These are phyloP conservation scores for Acromyrmex heyeri DNA, from an alignment of 1,140 invertebrate species.

Conservation along the genomic window DNA sequence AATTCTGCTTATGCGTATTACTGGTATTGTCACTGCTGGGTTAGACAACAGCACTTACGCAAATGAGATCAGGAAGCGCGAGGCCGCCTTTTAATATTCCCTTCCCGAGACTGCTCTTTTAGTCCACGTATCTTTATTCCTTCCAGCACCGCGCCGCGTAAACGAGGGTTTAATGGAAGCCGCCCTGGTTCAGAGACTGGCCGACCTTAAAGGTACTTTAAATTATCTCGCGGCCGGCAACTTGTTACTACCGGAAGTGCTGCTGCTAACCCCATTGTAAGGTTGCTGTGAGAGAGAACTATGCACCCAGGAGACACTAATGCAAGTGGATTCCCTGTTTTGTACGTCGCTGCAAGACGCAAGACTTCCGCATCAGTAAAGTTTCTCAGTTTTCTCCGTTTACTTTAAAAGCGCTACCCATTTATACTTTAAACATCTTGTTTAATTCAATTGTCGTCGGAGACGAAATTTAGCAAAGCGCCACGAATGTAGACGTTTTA, in stretches of 20 bases:
- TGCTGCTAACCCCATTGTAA: conserved; percentile 17
- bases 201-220: conserved; percentile 70
- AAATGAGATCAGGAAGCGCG: conserved; percentile 72
- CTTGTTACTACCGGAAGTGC: conserved; percentile 57
- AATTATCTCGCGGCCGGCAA: conserved; percentile 69
- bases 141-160: conserved; percentile 13
- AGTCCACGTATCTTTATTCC: neutral
- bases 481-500: neutral
- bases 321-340: conserved; percentile 21
- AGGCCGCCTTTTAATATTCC: conserved; percentile 64
- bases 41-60: conserved; percentile 74
- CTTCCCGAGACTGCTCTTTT: conserved; percentile 42
- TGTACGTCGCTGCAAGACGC: conserved; percentile 23
- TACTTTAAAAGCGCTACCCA: conserved; percentile 10
- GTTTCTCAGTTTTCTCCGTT: conserved; percentile 1
- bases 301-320: conserved; percentile 18
- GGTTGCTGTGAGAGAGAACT: conserved; percentile 26
- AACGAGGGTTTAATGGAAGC: conserved; percentile 72
- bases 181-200: conserved; percentile 66
- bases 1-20: conserved; percentile 16
- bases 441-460: conserved; percentile 18
- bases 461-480: neutral
- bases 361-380: conserved; percentile 25
- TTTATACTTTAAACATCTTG: conserved; percentile 27
- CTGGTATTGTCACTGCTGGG: conserved; percentile 1